Percentiles rank a stretch among this genome's conserved stretches.
phyloP scores from a whole-genome alignment of 1,140 invertebrate species.

The Drosophila trapezifrons region DNA sequence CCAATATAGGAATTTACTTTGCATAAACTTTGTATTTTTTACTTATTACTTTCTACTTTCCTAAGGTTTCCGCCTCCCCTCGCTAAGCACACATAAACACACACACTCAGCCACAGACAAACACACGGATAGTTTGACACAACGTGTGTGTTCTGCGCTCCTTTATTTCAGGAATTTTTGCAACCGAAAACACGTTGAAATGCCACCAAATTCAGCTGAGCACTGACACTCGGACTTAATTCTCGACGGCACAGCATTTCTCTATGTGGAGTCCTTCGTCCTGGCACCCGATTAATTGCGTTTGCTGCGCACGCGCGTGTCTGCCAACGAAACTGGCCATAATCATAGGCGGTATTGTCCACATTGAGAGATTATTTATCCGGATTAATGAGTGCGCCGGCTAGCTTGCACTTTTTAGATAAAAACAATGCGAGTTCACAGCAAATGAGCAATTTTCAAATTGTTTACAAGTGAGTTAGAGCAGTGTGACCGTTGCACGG shows the following conservation, averaged over 20 bases:
- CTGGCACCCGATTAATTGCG: conserved; percentile 29
- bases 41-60: conserved; percentile 53
- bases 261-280: conserved; percentile 47
- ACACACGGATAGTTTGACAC: conserved; percentile 37
- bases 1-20: conserved; percentile 76
- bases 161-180: conserved; percentile 24
- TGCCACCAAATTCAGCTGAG: conserved; percentile 57
- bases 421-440: not conserved
- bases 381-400: not conserved
- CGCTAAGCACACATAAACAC: conserved; percentile 30
- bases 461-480: not conserved
- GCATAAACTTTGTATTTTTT: conserved; percentile 60
- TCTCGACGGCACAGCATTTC: conserved; percentile 41
- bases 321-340: conserved; percentile 8
- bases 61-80: conserved; percentile 68
- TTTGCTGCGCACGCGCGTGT: conserved; percentile 28
- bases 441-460: conserved; percentile 5
- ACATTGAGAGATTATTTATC: not conserved
- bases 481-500: conserved; percentile 1
- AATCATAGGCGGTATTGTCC: conserved; percentile 2
- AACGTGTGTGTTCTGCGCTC: conserved; percentile 12
- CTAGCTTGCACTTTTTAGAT: not conserved
- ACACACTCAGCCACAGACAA: conserved; percentile 1
- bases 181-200: conserved; percentile 51
- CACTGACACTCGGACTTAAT: conserved; percentile 46